Percentiles rank a stretch among this genome's conserved stretches.
phyloP scores from a whole-genome alignment of 2,797 vertebrate genomes.

The Chloroceryle inda region DNA sequence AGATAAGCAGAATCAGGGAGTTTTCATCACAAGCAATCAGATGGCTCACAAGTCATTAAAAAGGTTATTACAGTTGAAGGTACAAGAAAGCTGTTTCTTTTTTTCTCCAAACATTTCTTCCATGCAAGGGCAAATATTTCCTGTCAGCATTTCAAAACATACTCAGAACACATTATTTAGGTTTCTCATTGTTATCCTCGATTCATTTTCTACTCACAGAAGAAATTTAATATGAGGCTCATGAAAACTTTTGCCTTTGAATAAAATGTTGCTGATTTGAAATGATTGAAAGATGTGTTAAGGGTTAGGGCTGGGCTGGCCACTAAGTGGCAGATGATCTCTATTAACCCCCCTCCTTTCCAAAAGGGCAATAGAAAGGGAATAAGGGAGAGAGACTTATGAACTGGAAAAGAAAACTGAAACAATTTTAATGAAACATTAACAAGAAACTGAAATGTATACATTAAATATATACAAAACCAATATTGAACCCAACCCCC shows the following conservation, averaged over 20 bases:
- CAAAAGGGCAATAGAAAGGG: background rate
- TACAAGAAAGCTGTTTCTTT: conserved; percentile 31
- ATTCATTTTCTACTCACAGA: background rate
- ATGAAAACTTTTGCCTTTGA: conserved; percentile 7
- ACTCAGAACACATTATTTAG: background rate
- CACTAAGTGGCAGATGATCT: background rate
- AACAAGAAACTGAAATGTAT: background rate
- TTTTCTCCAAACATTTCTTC: conserved; percentile 7
- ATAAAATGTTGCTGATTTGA: background rate
- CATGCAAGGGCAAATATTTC: background rate
- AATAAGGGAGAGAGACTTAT: background rate
- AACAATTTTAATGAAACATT: background rate
- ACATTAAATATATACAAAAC: background rate
- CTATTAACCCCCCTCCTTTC: background rate
- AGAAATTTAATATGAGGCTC: background rate
- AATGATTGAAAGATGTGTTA: background rate
- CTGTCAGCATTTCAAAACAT: conserved; percentile 33
- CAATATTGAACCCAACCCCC: background rate
- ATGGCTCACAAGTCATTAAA: conserved; percentile 29
- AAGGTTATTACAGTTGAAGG: conserved; percentile 16
- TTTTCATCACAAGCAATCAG: conserved; percentile 14
- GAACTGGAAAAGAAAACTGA: background rate
- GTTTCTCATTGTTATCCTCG: background rate
- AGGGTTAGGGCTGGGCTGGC: background rate
- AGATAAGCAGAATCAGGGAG: conserved; percentile 37